Conservation (phyloP, 1,140 invertebrate species). For the Ylistrum balloti region DNA sequence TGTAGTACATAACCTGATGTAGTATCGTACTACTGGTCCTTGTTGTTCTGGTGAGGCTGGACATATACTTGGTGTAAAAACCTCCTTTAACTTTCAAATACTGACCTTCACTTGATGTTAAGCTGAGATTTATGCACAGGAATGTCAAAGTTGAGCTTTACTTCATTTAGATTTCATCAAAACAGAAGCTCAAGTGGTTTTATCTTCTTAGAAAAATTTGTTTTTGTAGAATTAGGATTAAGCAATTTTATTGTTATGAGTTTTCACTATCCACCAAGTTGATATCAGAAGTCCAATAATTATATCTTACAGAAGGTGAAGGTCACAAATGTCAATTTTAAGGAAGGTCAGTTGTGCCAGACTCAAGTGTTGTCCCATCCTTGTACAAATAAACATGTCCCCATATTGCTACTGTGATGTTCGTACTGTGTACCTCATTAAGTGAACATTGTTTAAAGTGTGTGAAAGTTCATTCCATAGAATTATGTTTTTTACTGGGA, state of each 20-base stretch:
- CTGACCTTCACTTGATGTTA: conserved; percentile 4
- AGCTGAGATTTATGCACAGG: not conserved
- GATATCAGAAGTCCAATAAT: no score
- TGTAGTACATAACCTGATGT: conserved; percentile 33
- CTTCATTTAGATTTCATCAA: not conserved
- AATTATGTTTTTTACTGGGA: not conserved
- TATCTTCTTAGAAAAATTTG: no score
- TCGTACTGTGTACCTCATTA: conserved; percentile 38
- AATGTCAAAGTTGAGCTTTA: not conserved
- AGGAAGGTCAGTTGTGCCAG: not conserved
- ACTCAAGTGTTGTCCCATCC: not conserved
- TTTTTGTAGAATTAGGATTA: no score
- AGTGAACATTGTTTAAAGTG: conserved; percentile 21
- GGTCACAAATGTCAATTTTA: not conserved
- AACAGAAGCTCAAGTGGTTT: not conserved
- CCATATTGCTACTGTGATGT: conserved; percentile 18
- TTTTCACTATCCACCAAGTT: no score
- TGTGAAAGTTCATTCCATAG: conserved; percentile 39
- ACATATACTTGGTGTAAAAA: not conserved
- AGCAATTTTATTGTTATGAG: no score
- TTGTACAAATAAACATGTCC: conserved; percentile 4
- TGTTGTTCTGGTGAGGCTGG: conserved; percentile 3
- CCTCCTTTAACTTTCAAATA: not conserved
- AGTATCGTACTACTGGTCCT: conserved; percentile 14
- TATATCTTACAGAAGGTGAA: not conserved